Conservation (phyloP, 2,888 invertebrate species). For the Ptychoptera albimana region DNA sequence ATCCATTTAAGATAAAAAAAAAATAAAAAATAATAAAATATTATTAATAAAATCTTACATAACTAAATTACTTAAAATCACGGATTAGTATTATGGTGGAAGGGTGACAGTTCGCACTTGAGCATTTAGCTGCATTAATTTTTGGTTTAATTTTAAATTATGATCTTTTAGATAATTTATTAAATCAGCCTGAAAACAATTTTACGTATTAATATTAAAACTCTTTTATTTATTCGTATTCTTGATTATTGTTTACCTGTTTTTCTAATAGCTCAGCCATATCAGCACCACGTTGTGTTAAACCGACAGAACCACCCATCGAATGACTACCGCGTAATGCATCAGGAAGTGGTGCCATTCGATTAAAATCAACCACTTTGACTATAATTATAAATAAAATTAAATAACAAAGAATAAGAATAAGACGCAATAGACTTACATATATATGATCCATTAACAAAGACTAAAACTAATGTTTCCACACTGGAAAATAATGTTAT, state of each 20-base stretch:
- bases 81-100: too few relatives aligned
- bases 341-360: slow-evolving; percentile 40
- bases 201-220: too few relatives aligned
- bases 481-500: slow-evolving; percentile 36
- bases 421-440: slow-evolving; percentile 23
- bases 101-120: slow-evolving; percentile 23
- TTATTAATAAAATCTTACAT: too few relatives aligned
- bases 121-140: slow-evolving; percentile 41
- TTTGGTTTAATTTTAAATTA: slow-evolving; percentile 45
- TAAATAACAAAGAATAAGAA: neutral
- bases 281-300: slow-evolving; percentile 33
- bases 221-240: neutral
- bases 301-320: slow-evolving; percentile 24
- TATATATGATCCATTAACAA: slow-evolving; percentile 37
- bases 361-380: slow-evolving; percentile 43
- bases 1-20: too few relatives aligned
- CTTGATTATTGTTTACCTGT: slow-evolving; percentile 28
- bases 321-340: slow-evolving; percentile 35
- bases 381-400: slow-evolving; percentile 25
- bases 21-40: too few relatives aligned
- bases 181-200: slow-evolving; percentile 40
- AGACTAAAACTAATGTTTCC: slow-evolving; percentile 34
- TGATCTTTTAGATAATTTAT: slow-evolving; percentile 52
- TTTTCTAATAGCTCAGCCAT: slow-evolving; percentile 46
- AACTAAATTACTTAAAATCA: too few relatives aligned